Conservation (phyloP, 2,888 invertebrate species). For the Thalpophila matura region DNA sequence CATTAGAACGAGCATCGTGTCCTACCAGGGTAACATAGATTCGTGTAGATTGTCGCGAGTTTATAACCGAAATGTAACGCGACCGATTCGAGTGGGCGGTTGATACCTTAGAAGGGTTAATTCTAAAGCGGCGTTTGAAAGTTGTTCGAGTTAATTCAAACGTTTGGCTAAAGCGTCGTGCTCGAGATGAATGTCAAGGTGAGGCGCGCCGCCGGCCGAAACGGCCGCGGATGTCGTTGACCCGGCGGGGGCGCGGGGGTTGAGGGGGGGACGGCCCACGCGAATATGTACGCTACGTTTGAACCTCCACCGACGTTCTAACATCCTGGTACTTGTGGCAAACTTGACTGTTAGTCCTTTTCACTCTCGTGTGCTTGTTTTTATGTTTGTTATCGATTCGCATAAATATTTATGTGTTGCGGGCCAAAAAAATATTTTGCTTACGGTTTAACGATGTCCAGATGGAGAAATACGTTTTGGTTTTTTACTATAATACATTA, state of each 20-base stretch:
- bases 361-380: conserved; percentile 64
- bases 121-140: conserved; percentile 71
- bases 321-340: conserved; percentile 81
- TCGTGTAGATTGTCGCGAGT: conserved; percentile 63
- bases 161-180: conserved; percentile 86
- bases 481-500: not conserved
- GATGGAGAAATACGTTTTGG: conserved; percentile 9
- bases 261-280: conserved; percentile 85
- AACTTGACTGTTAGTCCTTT: conserved; percentile 72
- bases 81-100: conserved; percentile 68
- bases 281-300: conserved; percentile 86
- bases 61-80: conserved; percentile 64
- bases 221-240: conserved; percentile 88
- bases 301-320: conserved; percentile 83
- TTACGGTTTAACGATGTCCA: conserved; percentile 6
- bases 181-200: conserved; percentile 91
- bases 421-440: conserved; percentile 23
- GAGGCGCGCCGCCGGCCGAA: conserved; percentile 89
- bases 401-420: conserved; percentile 28
- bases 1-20: conserved; percentile 63
- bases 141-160: conserved; percentile 83
- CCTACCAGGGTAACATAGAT: conserved; percentile 73
- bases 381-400: conserved; percentile 39
- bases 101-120: conserved; percentile 64
- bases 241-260: conserved; percentile 75